Evolutionary conservation across 1,140 invertebrate species (phyloP).

Genomic region (Daktulosphaira vitifoliae): DNA sequence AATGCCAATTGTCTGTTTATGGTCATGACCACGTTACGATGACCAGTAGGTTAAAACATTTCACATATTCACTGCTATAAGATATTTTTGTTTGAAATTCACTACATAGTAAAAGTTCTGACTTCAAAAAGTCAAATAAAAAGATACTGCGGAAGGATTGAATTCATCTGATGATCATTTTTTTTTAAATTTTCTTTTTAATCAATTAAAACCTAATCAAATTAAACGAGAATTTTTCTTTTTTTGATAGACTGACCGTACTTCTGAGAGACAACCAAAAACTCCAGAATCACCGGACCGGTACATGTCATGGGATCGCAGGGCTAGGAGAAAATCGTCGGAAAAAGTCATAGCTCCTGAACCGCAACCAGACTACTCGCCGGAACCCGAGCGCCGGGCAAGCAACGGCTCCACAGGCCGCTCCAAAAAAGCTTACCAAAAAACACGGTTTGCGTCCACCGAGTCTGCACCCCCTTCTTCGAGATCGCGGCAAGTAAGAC

Average conservation of each 20-base stretch:
- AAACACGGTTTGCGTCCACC: constrained; percentile 56
- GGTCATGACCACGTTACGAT: too few relatives aligned
- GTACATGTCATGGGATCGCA: constrained; percentile 45
- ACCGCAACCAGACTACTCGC: constrained; percentile 61
- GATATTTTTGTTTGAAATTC: too few relatives aligned
- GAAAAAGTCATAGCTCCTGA: constrained; percentile 44
- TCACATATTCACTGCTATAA: too few relatives aligned
- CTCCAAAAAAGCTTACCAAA: constrained; percentile 53
- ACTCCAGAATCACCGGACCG: constrained; percentile 42
- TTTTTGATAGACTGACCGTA: background rate
- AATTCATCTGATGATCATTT: too few relatives aligned
- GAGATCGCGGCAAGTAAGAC: constrained; percentile 49
- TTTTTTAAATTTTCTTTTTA: too few relatives aligned
- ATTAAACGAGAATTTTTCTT: too few relatives aligned
- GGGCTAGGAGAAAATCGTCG: constrained; percentile 42
- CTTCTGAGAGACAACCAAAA: constrained; percentile 46
- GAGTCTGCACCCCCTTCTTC: constrained; percentile 36
- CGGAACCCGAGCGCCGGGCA: constrained; percentile 46
- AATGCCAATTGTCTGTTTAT: too few relatives aligned
- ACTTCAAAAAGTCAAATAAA: too few relatives aligned
- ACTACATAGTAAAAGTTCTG: too few relatives aligned
- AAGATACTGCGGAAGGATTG: too few relatives aligned
- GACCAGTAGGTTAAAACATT: too few relatives aligned
- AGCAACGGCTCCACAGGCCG: constrained; percentile 20
- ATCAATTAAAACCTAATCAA: too few relatives aligned